Conservation (phyloP, 92 coral and sea anemone species). For the Zoanthus gigantus region DNA sequence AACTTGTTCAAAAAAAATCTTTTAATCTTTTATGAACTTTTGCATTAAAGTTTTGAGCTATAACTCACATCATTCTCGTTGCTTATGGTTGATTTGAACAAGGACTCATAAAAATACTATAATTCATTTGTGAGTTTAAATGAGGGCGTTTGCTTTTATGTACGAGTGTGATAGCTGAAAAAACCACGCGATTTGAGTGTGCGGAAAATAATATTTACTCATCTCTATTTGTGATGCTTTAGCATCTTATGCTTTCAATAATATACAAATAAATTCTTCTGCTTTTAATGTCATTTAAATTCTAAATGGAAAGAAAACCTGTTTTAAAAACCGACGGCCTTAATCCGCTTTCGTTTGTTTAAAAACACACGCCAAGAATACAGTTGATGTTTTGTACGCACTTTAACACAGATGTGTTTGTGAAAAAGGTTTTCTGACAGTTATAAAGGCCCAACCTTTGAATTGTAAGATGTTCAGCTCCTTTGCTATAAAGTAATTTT, state of each 20-base stretch:
- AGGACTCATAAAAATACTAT: neutral
- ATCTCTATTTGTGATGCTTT: neutral
- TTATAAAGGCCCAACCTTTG: neutral
- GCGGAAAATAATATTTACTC: slow-evolving; percentile 36
- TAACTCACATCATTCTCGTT: neutral
- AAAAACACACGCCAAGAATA: slow-evolving; percentile 13
- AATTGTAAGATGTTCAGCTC: neutral
- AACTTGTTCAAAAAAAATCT: too few species aligned
- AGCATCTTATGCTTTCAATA: slow-evolving; percentile 4
- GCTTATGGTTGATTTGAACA: neutral
- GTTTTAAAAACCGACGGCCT: neutral
- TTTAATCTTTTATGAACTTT: too few species aligned
- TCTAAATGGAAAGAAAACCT: slow-evolving; percentile 43
- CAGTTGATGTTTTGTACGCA: slow-evolving; percentile 5
- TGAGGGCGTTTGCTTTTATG: neutral
- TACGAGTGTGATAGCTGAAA: neutral
- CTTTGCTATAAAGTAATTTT: neutral
- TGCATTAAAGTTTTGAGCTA: neutral
- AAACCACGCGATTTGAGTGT: neutral
- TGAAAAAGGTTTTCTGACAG: neutral
- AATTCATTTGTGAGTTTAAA: neutral
- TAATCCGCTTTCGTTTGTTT: slow-evolving; percentile 41
- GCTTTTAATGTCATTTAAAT: slow-evolving; percentile 28
- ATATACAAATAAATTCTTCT: slow-evolving; percentile 19
- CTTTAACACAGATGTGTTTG: neutral